Conservation (phyloP, 2,113 vertebrate species). For the Muntiacus reevesi region DNA sequence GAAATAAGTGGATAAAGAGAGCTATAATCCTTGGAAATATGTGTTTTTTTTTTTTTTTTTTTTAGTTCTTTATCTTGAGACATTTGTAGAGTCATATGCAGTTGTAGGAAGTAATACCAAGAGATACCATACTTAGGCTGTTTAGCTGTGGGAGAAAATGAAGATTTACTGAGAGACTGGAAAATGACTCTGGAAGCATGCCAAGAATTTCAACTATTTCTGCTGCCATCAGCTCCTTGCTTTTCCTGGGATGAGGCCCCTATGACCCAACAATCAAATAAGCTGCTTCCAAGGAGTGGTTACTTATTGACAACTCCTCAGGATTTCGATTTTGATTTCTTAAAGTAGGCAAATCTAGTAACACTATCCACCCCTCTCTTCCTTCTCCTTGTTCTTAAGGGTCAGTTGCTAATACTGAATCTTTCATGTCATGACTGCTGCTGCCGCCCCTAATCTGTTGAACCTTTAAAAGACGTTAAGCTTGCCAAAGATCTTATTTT, state of each 20-base stretch:
- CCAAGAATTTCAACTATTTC: slow-evolving; percentile 29
- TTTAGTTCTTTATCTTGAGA: slow-evolving; percentile 20
- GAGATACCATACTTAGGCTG: not conserved
- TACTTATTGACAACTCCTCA: not conserved
- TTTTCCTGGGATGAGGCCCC: not conserved
- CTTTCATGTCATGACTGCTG: not conserved
- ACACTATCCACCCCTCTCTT: not conserved
- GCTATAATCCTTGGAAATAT: not conserved
- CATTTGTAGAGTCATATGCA: not conserved
- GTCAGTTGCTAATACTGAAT: not conserved
- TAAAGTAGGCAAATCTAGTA: not conserved
- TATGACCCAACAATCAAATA: not conserved
- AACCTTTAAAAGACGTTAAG: not conserved
- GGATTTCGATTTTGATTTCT: not conserved
- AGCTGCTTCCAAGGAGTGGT: not conserved
- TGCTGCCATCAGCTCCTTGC: not conserved
- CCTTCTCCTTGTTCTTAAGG: not conserved
- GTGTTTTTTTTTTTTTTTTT: not conserved
- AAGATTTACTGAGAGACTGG: not conserved
- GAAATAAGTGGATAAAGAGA: not conserved
- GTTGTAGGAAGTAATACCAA: not conserved
- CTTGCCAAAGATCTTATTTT: not conserved
- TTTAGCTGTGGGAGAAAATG: slow-evolving; percentile 26
- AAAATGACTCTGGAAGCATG: slow-evolving; percentile 20
- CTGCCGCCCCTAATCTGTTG: not conserved